These are phyloP conservation scores for Reticulitermes speratus DNA, from an alignment of 1,140 invertebrate genomes.

Conservation along the genomic window DNA sequence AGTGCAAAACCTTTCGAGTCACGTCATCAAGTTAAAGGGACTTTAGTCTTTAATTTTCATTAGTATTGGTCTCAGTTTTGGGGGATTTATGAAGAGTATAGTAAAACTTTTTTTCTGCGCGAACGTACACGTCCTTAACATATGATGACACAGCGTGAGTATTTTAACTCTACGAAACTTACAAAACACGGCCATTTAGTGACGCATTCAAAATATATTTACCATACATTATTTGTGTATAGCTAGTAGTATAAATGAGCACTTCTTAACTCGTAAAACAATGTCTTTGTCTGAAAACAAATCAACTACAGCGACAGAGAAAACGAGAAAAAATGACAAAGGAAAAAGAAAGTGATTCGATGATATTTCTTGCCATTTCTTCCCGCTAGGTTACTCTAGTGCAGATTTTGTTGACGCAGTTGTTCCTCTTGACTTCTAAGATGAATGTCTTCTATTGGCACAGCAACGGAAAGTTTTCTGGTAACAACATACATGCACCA, in stretches of 20 bases:
- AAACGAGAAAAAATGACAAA: not conserved
- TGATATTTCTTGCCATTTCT: constrained; percentile 14
- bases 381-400: not conserved
- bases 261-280: constrained; percentile 19
- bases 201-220: not conserved
- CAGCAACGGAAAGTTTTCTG: no score
- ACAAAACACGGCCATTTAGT: not conserved
- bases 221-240: not conserved
- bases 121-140: no score
- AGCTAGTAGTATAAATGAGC: not conserved
- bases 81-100: not conserved
- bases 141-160: not conserved
- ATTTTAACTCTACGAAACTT: not conserved
- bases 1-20: not conserved
- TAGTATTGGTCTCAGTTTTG: not conserved
- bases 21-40: not conserved
- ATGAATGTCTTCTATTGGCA: not conserved
- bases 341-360: not conserved
- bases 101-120: not conserved
- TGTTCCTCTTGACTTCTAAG: not conserved
- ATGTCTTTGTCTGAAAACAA: not conserved
- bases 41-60: not conserved
- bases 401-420: constrained; percentile 3
- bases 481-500: no score
- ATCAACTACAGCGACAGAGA: not conserved